Evolutionary conservation across 2,888 invertebrate genomes (phyloP).

Genomic region (Polia nebulosa): DNA sequence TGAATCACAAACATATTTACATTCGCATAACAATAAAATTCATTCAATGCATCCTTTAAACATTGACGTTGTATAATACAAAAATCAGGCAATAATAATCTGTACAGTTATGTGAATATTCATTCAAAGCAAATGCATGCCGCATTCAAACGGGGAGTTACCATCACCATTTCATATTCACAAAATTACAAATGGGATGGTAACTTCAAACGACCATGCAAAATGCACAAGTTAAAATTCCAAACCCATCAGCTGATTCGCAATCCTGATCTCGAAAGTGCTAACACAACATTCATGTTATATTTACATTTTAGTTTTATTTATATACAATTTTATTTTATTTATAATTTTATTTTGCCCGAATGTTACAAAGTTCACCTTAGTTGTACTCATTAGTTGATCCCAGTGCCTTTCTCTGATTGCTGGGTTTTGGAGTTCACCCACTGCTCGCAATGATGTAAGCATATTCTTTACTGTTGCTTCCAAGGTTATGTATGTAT

Average conservation of each 20-base stretch:
- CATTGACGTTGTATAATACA: slow-evolving; percentile 72
- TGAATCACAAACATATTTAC: slow-evolving; percentile 91
- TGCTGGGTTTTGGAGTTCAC: slow-evolving; percentile 98
- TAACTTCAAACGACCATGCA: slow-evolving; percentile 69
- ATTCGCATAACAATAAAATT: slow-evolving; percentile 81
- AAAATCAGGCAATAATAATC: slow-evolving; percentile 65
- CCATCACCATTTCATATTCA: slow-evolving; percentile 44
- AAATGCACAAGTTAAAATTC: slow-evolving; percentile 69
- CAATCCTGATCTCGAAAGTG: slow-evolving; percentile 66
- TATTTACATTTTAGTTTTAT: slow-evolving; percentile 69
- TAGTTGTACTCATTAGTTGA: slow-evolving; percentile 98
- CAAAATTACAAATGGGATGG: slow-evolving; percentile 48
- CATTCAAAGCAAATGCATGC: slow-evolving; percentile 70
- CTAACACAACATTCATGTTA: slow-evolving; percentile 69
- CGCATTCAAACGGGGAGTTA: slow-evolving; percentile 55
- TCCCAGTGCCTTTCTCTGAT: slow-evolving; percentile 99
- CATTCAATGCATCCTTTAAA: slow-evolving; percentile 59
- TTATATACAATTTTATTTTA: slow-evolving; percentile 75
- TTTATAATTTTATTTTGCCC: slow-evolving; percentile 57
- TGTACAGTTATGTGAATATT: slow-evolving; percentile 62
- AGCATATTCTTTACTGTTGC: slow-evolving; percentile 98
- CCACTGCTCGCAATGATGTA: slow-evolving; percentile 98
- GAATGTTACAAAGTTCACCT: slow-evolving; percentile 90
- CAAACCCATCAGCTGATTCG: slow-evolving; percentile 68
- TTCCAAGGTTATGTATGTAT: slow-evolving; percentile 96